These are phyloP conservation scores for Serilophus lunatus DNA, from an alignment of 2,113 vertebrate species.

Conservation along the genomic window DNA sequence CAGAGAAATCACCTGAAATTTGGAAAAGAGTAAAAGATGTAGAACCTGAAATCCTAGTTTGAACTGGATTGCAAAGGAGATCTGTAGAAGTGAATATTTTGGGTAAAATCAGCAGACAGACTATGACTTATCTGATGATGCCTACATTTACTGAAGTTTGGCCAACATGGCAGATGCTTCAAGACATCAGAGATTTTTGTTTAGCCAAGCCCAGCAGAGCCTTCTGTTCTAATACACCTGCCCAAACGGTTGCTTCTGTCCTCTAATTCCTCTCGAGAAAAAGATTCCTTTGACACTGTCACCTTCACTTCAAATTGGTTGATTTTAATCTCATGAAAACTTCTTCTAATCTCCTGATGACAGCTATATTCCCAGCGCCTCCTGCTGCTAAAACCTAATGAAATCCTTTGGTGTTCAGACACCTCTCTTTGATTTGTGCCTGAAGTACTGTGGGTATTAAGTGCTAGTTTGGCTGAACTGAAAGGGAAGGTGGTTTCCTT, in stretches of 20 bases:
- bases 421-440: neutral
- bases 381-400: neutral
- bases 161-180: constrained; percentile 40
- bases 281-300: neutral
- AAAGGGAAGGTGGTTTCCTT: neutral
- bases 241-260: neutral
- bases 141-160: neutral
- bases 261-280: neutral
- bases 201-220: constrained; percentile 55
- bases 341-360: neutral
- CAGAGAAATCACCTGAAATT: neutral
- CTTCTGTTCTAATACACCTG: constrained; percentile 54
- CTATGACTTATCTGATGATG: neutral
- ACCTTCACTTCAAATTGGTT: neutral
- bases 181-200: constrained; percentile 20
- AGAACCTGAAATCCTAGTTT: neutral
- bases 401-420: neutral
- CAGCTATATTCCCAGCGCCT: neutral
- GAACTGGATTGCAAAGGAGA: neutral
- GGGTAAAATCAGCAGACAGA: neutral
- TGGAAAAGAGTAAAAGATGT: neutral
- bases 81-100: neutral
- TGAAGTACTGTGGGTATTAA: neutral
- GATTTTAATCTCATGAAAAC: neutral
- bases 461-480: neutral